Percentiles rank a stretch among this genome's conserved stretches.
phyloP scores from a whole-genome alignment of 2,113 vertebrate genomes.

The Apistogramma diplotaenia region DNA sequence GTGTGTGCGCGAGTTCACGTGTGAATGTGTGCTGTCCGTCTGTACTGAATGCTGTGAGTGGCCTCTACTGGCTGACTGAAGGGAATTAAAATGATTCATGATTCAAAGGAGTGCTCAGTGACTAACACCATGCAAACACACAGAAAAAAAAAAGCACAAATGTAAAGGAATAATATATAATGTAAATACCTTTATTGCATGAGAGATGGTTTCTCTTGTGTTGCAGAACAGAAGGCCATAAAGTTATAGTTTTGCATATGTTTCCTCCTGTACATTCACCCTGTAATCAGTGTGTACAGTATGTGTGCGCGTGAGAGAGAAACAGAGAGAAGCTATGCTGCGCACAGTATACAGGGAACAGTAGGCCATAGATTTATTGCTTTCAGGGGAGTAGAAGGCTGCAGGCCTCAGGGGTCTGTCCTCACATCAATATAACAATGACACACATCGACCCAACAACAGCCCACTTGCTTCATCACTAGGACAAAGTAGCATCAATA shows the following conservation, averaged over 20 bases:
- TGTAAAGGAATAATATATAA: neutral
- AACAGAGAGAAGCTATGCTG: constrained; percentile 11
- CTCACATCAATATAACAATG: constrained; percentile 80
- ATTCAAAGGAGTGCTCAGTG: constrained; percentile 8
- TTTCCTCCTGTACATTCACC: neutral
- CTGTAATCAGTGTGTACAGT: neutral
- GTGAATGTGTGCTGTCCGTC: constrained; percentile 44
- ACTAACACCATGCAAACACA: neutral
- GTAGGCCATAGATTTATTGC: constrained; percentile 77
- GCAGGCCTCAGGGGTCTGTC: constrained; percentile 70
- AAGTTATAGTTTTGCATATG: neutral
- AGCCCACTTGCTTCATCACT: constrained; percentile 71
- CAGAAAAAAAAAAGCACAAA: neutral
- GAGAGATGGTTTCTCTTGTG: neutral
- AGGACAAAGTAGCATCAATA: constrained; percentile 71
- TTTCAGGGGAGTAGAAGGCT: constrained; percentile 71
- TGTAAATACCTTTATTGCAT: neutral
- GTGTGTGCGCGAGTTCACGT: constrained; percentile 13
- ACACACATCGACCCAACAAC: constrained; percentile 73
- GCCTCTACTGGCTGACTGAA: constrained; percentile 96
- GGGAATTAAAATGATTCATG: constrained; percentile 82
- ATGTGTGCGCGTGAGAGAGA: neutral
- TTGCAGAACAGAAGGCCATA: neutral
- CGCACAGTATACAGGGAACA: constrained; percentile 57
- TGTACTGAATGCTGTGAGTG: constrained; percentile 92